Evolutionary conservation across 1,140 invertebrate genomes (phyloP), one percentile per base, ranked within the genome.

Genomic region (Drosophila kikkawai): DNA sequence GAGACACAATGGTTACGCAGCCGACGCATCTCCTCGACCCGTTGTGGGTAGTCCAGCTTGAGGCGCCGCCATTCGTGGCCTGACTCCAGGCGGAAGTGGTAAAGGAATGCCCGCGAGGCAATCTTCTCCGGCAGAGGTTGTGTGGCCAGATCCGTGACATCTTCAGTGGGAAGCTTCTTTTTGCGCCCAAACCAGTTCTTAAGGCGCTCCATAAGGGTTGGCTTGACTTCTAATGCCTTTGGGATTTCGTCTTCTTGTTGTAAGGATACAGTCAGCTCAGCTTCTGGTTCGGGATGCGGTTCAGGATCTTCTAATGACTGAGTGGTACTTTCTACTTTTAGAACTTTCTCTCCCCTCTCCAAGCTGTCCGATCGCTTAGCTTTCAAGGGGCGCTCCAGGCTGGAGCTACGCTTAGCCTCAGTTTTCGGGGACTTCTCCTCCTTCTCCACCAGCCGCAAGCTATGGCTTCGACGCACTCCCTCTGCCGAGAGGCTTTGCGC

Each of bases 1-100:
- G 94, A 94, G 39, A 96, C 85, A 91, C 96, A 97, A 59, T 94
- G 93, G 80, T 96, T 96, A 7, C 95, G 91, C n/a, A 95, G 70
- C n/a, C 85, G 82, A 47, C 93, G 92, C 7, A 96, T 93, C 67
- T 93, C 94, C 2, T 83, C 65, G 48, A 94, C 94, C 64, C 96
- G 94, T 2, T 90, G 67, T 0, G 93, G 93, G 75, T 95, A 94
- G 56, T 96, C 95, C 44, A 91, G 58, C 79, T 94, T 94, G 81
- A 95, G 95, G 32, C 93, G 82, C 66, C 93, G 92, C 94, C 95
- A 96, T 79, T 94, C 93, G 34, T 79, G 80, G 2, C 82, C 48
- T 0, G 91, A 87, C 53, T 95, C 93, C 48, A 64, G 34, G 6
- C 69, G 78, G 1, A 93, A 32, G 3, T 59, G 59, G 3, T 32